A percentile compares a stretch with the other conserved stretches of the same genome.
Evolutionary conservation across 2,888 invertebrate species (phyloP).

Genomic region (Lamellibrachia columna): DNA sequence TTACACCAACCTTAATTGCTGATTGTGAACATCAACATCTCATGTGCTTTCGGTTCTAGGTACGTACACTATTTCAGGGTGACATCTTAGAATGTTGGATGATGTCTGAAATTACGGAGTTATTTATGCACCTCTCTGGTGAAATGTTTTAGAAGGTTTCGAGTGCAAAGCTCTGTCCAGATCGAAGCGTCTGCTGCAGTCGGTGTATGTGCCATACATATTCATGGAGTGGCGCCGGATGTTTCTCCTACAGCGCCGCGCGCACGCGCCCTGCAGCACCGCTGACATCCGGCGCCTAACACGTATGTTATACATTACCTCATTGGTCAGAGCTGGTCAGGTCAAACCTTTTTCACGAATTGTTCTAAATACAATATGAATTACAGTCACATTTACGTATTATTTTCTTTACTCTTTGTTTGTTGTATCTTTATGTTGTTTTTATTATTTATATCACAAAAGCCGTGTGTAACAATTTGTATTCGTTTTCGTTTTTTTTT

Average conservation of each 20-base stretch:
- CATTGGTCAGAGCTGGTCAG: neutral
- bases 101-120: too few relatives aligned
- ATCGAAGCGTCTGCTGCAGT: conserved; percentile 44
- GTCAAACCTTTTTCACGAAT: neutral
- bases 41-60: too few relatives aligned
- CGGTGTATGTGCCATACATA: conserved; percentile 50
- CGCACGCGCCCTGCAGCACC: conserved; percentile 44
- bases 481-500: too few relatives aligned
- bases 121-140: neutral
- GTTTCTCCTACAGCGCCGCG: conserved; percentile 44
- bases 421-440: too few relatives aligned
- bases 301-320: neutral
- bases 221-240: conserved; percentile 59
- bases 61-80: too few relatives aligned
- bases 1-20: too few relatives aligned
- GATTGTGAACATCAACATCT: too few relatives aligned
- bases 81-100: too few relatives aligned
- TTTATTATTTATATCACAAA: too few relatives aligned
- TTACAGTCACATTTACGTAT: too few relatives aligned
- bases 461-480: too few relatives aligned
- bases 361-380: neutral
- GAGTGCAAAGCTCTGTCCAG: conserved; percentile 44
- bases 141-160: neutral
- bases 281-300: conserved; percentile 39
- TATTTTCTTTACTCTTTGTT: too few relatives aligned